These are phyloP conservation scores for Hymenochirus boettgeri DNA, from an alignment of 2,113 vertebrate species.

Conservation along the genomic window DNA sequence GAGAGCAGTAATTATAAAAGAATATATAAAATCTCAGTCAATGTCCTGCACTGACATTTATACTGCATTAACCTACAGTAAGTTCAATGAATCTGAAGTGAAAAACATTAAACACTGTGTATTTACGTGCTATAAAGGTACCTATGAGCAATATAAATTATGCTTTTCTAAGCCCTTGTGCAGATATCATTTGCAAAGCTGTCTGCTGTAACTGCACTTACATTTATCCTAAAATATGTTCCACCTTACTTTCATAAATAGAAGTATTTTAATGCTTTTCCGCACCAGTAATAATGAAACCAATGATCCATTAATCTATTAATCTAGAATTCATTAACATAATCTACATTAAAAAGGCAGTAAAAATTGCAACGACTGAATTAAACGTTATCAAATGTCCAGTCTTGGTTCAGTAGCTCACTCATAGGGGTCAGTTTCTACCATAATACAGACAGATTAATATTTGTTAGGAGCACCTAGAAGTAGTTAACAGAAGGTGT, in stretches of 20 bases:
- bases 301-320: slow-evolving; percentile 18
- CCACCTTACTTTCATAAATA: not conserved
- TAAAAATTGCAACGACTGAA: not conserved
- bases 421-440: slow-evolving; percentile 5
- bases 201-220: not conserved
- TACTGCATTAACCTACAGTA: not conserved
- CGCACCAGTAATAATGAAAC: slow-evolving; percentile 2
- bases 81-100: not conserved
- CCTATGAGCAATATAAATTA: not conserved
- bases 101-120: not conserved
- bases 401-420: slow-evolving; percentile 8
- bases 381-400: not conserved
- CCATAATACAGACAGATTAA: not conserved
- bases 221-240: not conserved
- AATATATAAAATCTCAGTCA: not conserved
- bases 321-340: slow-evolving; percentile 18
- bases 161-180: not conserved
- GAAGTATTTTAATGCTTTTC: slow-evolving; percentile 5
- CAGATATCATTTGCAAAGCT: not conserved
- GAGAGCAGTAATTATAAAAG: not conserved
- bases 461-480: not conserved
- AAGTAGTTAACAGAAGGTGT: no score
- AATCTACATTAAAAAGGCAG: slow-evolving; percentile 13
- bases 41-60: not conserved
- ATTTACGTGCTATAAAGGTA: not conserved